Conservation (phyloP, 2,888 invertebrate species). For the Xylocampa areola region DNA sequence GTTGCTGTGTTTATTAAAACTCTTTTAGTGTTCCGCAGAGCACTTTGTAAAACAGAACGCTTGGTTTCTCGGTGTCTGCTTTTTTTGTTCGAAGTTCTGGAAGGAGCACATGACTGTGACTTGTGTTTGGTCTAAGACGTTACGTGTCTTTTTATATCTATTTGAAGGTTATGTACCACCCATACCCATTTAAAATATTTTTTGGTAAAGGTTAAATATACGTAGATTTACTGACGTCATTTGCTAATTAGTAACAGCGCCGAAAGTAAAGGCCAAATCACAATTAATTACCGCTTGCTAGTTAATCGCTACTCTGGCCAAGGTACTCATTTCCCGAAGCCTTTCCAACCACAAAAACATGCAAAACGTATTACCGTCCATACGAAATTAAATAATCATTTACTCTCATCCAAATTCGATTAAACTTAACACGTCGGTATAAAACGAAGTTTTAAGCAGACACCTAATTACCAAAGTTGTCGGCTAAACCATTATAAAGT, state of each 20-base stretch:
- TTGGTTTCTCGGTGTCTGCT: constrained; percentile 1
- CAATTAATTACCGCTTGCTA: no score
- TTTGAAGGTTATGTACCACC: no score
- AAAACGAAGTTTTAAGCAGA: constrained; percentile 61
- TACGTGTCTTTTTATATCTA: no score
- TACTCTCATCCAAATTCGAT: constrained; percentile 42
- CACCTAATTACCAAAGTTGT: constrained; percentile 81
- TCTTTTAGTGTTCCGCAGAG: constrained; percentile 40
- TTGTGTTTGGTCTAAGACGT: no score
- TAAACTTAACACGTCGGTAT: constrained; percentile 45
- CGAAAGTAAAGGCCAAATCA: no score
- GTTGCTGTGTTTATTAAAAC: constrained; percentile 51
- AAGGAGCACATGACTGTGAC: no score
- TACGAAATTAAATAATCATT: constrained; percentile 26
- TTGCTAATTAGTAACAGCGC: no score
- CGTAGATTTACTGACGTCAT: no score
- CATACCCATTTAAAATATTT: no score
- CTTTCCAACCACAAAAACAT: constrained; percentile 1
- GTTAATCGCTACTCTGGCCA: neutral
- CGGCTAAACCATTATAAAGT: constrained; percentile 75
- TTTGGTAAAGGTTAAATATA: no score
- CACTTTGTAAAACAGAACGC: constrained; percentile 11
- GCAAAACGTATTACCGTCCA: constrained; percentile 1
- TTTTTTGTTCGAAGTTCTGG: neutral
- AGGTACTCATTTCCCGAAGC: neutral